Base-by-base conservation (phyloP, 1,140 invertebrate genomes). In the Drosophila arizonae region DNA sequence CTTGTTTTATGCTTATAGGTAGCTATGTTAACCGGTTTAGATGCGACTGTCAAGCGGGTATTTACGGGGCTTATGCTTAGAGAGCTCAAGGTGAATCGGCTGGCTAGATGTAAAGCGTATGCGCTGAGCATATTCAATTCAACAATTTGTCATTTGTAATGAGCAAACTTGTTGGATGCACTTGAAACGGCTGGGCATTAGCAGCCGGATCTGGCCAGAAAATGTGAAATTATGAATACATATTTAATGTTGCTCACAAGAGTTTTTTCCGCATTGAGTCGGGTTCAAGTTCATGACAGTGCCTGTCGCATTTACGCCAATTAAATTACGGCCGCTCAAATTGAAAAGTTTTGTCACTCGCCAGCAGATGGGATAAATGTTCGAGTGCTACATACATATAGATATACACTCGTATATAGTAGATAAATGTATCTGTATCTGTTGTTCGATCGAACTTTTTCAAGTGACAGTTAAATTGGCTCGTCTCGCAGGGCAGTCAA, bases 101-200 rank as follows among this genome's bases (percentile, higher is more conserved):
- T 28, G 50, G 33, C 4, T 15, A 52, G 4, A 54, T 72, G 62
- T 46, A 51, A 51, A 51, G 36, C 65, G 57, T 58, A 57, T 48
- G 51, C 56, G 24, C 50, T 26, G 28, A 48, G 28, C 43, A 68
- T 48, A 48, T 33, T 28, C 48, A 52, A 30, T 64, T 50, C 48
- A 51, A 43, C 36, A 68, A 62, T 63, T 70, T 74, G 46, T 81
- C 81, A 82, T 79, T 72, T 56, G 62, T 71, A 87, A 79, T 86
- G 81, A 76, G 66, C 30, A 76, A 86, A 82, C 81, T 81, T 70
- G 78, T 65, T 79, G 64, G 57, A 56, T 85, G 81, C 77, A 81
- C 78, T 81, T 81, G 78, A 55, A 58, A 24, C 28, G 52, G 54
- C 65, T 48, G 10, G 30, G 1, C 24, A 17, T n/a, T 30, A 33